Evolutionary conservation across 1,140 invertebrate genomes (phyloP), one percentile per base, ranked within the genome.

Genomic region (Mercenaria mercenaria): DNA sequence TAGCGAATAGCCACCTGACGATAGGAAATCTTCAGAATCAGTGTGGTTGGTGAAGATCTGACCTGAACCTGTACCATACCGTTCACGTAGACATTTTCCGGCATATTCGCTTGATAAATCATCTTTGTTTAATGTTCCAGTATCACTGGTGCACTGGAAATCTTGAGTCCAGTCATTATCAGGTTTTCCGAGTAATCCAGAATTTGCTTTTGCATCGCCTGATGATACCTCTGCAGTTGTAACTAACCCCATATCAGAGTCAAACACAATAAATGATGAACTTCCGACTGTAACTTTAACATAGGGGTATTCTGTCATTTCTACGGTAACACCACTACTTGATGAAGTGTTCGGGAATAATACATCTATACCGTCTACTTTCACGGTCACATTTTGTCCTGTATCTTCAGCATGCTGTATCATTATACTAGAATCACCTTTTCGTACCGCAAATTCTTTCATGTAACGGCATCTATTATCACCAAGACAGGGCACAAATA

Each of bases 401-500:
- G 4, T 59, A 23, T 61, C 34, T 39, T 26, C 29, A 47, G 50
- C 67, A 83, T 89, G 88, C 37, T 89, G 79, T 26, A 89, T 50
- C 10, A 13, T 41, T 39, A 89, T 52, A 29, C 0, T 61, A 34
- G 64, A 34, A 4, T 23, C 52, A 32, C 37, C 52, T 10, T 34
- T 29, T 29, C 23, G 18, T 20, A 89, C 11, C 0, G 88, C 80
- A n/a, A 89, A 23, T 39, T 89, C 88, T 52, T 41, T 37, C 43
- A 89, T 72, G 6, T 56, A 43, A 23, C 91, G 80, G 77, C 92
- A 93, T 11, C 41, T 67, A 39, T 84, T 80, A 47, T 69, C 39
- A 23, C 88, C 74, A 10, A 32, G 84, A 85, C 92, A 93, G 23
- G 92, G 92, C 26, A 85, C 29, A 80, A 91, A 92, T 43, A 91